Evolutionary conservation across 2,888 invertebrate genomes (phyloP), one percentile per base, ranked within the genome.

Genomic region (Eueremaeus valkanovi): DNA sequence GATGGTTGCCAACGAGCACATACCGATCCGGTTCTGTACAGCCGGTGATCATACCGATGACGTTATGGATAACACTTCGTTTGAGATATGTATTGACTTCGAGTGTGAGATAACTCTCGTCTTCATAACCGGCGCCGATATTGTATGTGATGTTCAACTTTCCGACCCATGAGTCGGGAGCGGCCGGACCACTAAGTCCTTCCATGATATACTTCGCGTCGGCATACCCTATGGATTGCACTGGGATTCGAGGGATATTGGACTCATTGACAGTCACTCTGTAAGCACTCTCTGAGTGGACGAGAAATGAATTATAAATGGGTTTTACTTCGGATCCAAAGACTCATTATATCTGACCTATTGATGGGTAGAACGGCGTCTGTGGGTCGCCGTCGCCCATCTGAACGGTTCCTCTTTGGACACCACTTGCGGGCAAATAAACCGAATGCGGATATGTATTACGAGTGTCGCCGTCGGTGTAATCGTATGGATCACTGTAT

Each of bases 1-100:
- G 82, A 79, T 87, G 86, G 79, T 86, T 87, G 11, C 86, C 86
- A 3, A 86, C 77, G 73, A 87, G 78, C 5, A 86, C 84, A 79
- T 86, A 86, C 24, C 85, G 80, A 79, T 85, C 86, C 9, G 76
- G 76, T 75, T 83, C 83, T 33, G 81, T 78, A 9, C 75, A 61
- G 9, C 83, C 83, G 3, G 78, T 76, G 55, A 82, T 79, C 61
- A 79, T 79, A 3, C 81, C 83, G 73, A 83, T 78, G 6, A 83
- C 81, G 76, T 83, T 83, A 24, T 80, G 78, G 73, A 83, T 82
- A 49, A 63, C 36, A 16, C 73, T 58, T 45, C 31, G 40, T 58
- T 70, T 70, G 31, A 42, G 27, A 36, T 72, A 61, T 24, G 76
- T 77, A 68, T 78, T 77, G 40, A 79, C 73, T 42, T 61, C 76